Evolutionary conservation across 2,113 vertebrate genomes (phyloP).

Genomic region (Cyanoderma ruficeps): DNA sequence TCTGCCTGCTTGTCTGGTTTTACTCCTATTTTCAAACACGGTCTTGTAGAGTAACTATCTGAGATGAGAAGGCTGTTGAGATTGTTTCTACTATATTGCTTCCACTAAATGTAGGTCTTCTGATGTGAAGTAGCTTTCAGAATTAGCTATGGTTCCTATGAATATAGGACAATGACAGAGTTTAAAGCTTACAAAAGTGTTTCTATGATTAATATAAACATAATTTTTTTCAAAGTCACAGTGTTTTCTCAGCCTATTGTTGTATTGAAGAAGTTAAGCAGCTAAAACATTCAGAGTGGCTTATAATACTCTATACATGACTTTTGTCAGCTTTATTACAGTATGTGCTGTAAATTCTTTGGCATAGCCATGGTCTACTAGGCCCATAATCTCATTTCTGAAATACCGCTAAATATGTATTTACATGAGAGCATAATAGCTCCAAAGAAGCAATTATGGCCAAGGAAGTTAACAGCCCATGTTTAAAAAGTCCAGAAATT

Average conservation of each 20-base stretch:
- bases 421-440: conserved; percentile 38
- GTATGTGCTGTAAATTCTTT: conserved; percentile 20
- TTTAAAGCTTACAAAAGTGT: background rate
- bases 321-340: conserved; percentile 23
- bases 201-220: background rate
- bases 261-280: background rate
- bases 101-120: background rate
- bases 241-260: background rate
- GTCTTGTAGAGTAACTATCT: background rate
- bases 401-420: conserved; percentile 43
- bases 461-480: conserved; percentile 14
- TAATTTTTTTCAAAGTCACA: background rate
- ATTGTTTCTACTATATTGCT: background rate
- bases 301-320: background rate
- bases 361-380: conserved; percentile 6
- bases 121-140: background rate
- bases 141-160: background rate
- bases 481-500: background rate
- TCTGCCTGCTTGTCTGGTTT: background rate
- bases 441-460: conserved; percentile 42
- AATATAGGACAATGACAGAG: background rate
- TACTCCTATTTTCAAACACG: background rate
- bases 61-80: background rate
- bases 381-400: conserved; percentile 47
- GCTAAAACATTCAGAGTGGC: background rate